Percentiles rank a stretch among this genome's conserved stretches.
These are phyloP conservation scores for Intellagama lesueurii DNA, from an alignment of 2,797 vertebrate genomes.

Conservation along the genomic window DNA sequence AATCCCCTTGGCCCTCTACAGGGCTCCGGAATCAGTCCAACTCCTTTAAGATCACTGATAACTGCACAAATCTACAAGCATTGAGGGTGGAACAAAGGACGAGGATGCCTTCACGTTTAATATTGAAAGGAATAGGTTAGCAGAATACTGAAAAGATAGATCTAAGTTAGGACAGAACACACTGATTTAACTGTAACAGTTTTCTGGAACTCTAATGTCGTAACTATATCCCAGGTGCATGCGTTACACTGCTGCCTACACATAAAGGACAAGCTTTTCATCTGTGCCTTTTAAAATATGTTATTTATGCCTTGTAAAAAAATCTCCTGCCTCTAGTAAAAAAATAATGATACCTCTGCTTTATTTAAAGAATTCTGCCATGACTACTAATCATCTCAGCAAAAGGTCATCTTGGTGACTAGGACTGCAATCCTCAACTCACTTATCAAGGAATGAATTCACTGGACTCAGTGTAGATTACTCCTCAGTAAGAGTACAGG, in stretches of 20 bases:
- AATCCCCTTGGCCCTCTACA: too few relatives aligned
- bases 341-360: slow-evolving; percentile 60
- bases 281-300: neutral
- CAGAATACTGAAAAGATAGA: neutral
- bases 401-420: slow-evolving; percentile 67
- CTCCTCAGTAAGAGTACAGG: neutral
- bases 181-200: neutral
- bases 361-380: slow-evolving; percentile 58
- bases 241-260: neutral
- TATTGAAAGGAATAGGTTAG: neutral
- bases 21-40: too few relatives aligned
- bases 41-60: neutral
- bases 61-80: neutral
- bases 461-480: neutral
- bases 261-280: neutral
- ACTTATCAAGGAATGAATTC: neutral
- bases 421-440: slow-evolving; percentile 38
- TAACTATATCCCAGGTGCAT: neutral
- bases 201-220: neutral
- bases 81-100: neutral
- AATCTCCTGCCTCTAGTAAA: slow-evolving; percentile 61
- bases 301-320: slow-evolving; percentile 40
- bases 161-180: neutral
- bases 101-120: neutral
- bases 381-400: slow-evolving; percentile 61